Percentiles rank a stretch among this genome's conserved stretches.
Evolutionary conservation across 64 coral and sea anemone species (phyloP).

Genomic region (Pocillopora damicornis): DNA sequence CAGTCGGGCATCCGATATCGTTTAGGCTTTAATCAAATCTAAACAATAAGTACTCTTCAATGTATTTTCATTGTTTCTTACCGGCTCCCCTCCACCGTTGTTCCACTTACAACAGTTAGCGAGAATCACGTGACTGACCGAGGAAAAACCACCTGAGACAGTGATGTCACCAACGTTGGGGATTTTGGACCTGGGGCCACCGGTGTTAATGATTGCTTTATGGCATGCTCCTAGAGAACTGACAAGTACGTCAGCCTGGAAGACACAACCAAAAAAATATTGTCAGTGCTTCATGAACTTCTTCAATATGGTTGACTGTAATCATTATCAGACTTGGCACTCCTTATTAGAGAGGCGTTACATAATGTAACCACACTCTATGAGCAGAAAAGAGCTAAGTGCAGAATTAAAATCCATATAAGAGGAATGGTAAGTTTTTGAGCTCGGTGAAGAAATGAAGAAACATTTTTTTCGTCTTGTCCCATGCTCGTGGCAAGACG

Average conservation of each 20-base stretch:
- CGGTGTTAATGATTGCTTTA: neutral
- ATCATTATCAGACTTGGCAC: neutral
- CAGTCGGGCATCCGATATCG: no score
- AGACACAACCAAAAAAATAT: neutral
- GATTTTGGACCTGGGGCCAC: neutral
- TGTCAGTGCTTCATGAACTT: neutral
- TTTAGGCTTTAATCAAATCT: no score
- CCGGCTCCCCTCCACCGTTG: neutral
- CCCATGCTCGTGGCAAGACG: no score
- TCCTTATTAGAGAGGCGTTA: no score
- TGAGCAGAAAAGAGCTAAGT: no score
- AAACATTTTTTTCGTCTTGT: no score
- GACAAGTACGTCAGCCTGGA: conserved; percentile 26
- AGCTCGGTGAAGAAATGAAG: no score
- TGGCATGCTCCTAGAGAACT: conserved; percentile 6
- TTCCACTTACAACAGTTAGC: conserved; percentile 20
- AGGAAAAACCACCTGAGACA: conserved; percentile 13
- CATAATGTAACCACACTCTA: no score
- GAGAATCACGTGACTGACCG: conserved; percentile 37
- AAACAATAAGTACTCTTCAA: no score
- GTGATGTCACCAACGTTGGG: conserved; percentile 6
- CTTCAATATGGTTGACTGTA: no score
- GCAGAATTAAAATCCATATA: no score
- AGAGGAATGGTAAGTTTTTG: no score
- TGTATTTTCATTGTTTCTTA: neutral